Percentiles rank a stretch among this genome's conserved stretches.
These are phyloP conservation scores for Helostoma temminkii DNA, from an alignment of 2,797 vertebrate genomes.

Conservation along the genomic window DNA sequence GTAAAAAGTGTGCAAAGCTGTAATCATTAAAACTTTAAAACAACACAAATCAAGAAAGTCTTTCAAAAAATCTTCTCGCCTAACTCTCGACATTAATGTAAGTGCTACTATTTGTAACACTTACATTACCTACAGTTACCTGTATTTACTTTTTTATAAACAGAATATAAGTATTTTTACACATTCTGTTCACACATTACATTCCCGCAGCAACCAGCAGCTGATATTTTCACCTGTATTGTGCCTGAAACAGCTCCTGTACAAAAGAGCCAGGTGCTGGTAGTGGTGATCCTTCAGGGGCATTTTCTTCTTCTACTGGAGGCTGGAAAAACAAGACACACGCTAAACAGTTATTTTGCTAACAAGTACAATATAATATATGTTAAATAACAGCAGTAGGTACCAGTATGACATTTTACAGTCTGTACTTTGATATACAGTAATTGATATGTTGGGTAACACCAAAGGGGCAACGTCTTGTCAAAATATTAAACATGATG, in stretches of 20 bases:
- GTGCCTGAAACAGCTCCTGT: constrained; percentile 99
- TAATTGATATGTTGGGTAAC: neutral
- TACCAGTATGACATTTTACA: neutral
- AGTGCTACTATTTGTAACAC: too few relatives aligned
- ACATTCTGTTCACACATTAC: neutral
- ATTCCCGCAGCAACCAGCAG: neutral
- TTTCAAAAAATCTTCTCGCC: too few relatives aligned
- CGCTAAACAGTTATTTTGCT: neutral
- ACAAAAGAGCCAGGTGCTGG: constrained; percentile 95
- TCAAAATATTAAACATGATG: neutral
- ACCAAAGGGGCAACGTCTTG: neutral
- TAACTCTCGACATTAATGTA: too few relatives aligned
- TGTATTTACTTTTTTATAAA: too few relatives aligned
- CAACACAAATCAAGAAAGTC: too few relatives aligned
- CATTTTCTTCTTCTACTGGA: constrained; percentile 89
- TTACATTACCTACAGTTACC: too few relatives aligned
- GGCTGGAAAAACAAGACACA: constrained; percentile 79
- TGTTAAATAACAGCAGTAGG: neutral
- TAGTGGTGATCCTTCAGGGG: constrained; percentile 91
- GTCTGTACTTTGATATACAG: too few relatives aligned
- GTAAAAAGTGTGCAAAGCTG: too few relatives aligned
- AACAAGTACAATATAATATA: neutral
- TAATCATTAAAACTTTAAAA: too few relatives aligned
- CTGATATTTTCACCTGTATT: constrained; percentile 89
- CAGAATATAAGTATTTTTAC: too few relatives aligned